Base-by-base conservation (phyloP, 2,113 vertebrate species). In the Indri indri region DNA sequence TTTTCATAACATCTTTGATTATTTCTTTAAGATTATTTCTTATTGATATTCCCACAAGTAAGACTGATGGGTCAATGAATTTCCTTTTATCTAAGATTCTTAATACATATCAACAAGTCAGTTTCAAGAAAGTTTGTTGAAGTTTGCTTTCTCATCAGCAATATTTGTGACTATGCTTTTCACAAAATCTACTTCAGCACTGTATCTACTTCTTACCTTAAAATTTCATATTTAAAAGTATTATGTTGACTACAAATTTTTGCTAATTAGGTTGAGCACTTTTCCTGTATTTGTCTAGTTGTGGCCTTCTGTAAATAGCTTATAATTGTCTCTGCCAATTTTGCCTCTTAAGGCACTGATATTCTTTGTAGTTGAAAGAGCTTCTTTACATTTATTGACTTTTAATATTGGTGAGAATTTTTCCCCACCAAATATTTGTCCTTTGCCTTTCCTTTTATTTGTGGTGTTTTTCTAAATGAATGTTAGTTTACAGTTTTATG, bases 171-270 rank as follows among this genome's bases (percentile, higher is more conserved):
- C 45, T 45, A 83, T 73, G 17, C 16, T 22, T 82, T 54, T 74
- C 52, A 92, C 20, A 73, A 93, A 90, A 77, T 63, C 22, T 42
- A 93, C 45, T 82, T 87, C 25, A 86, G 52, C 13, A 82, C 0
- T 59, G 14, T 90, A 40, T 47, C 79, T 76, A 77, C 23, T 76
- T 34, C 85, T 88, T 57, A 68, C 87, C 25, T 95, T 59, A 14
- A 88, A 83, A 68, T 77, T 91, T 73, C 2, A 84, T 45, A 80
- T 77, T 93, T 95, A 61, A 90, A 91, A 88, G 30, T 45, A 88
- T 83, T 79, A 68, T 20, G 11, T 25, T 92, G 73, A 40, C 86
- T 83, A 79, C 88, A 82, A 70, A 4, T 63, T 54, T 93, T 88
- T 84, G 80, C 40, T 84, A 66, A 84, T 79, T 37, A 66, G 47